Conservation (phyloP, 1,140 invertebrate species). For the Aphaenogaster rudis region DNA sequence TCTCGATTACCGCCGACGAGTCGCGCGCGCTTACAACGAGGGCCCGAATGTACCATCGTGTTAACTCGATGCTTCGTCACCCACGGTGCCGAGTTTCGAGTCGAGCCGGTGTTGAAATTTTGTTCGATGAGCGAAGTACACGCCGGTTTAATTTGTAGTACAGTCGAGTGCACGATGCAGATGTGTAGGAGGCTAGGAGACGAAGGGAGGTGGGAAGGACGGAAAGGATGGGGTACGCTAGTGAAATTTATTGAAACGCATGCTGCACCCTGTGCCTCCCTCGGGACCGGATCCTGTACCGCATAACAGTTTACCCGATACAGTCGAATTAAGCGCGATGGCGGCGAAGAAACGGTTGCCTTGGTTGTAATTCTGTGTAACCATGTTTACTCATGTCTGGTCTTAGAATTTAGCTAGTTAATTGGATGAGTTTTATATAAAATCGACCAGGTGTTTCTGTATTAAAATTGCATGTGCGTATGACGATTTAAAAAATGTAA, state of each 20-base stretch:
- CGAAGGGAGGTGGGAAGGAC: conserved; percentile 21
- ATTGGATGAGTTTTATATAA: conserved; percentile 25
- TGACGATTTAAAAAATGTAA: neutral
- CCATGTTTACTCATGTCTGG: conserved; percentile 11
- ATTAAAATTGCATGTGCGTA: neutral
- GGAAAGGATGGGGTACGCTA: conserved; percentile 76
- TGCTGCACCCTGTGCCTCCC: conserved; percentile 75
- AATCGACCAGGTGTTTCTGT: neutral
- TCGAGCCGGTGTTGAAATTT: conserved; percentile 77
- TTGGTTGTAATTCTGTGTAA: conserved; percentile 29
- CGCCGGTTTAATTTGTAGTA: conserved; percentile 81
- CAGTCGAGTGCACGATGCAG: conserved; percentile 64
- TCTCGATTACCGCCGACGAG: conserved; percentile 54
- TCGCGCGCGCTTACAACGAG: conserved; percentile 59
- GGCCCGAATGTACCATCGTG: conserved; percentile 69
- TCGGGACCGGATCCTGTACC: conserved; percentile 68
- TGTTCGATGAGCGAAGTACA: conserved; percentile 78
- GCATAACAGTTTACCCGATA: conserved; percentile 70
- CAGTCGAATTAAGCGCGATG: conserved; percentile 68
- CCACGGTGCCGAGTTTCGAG: conserved; percentile 72
- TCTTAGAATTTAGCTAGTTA: conserved; percentile 35
- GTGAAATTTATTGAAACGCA: conserved; percentile 84
- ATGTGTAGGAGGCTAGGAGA: conserved; percentile 22
- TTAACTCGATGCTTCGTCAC: conserved; percentile 77
- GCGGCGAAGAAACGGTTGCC: conserved; percentile 59